A percentile compares a stretch with the other conserved stretches of the same genome.
These are phyloP conservation scores for Cenopis cana DNA, from an alignment of 2,888 invertebrate species.

Conservation along the genomic window DNA sequence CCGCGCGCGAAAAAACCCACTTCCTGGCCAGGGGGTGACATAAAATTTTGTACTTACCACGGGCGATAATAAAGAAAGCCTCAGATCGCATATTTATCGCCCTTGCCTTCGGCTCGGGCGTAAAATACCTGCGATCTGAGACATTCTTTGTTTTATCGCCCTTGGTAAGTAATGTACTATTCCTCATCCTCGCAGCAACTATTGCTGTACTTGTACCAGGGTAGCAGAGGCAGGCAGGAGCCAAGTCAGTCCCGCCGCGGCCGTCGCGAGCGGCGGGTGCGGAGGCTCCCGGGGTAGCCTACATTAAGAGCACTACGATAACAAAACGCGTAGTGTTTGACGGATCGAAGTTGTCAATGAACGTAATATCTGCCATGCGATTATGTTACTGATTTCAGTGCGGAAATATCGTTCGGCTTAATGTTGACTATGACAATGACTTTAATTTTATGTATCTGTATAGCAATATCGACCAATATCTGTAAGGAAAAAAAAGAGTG, in stretches of 20 bases:
- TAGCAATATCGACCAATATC: background rate
- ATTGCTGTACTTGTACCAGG: conserved; percentile 27
- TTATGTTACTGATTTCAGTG: conserved; percentile 10
- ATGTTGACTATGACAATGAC: too few relatives aligned
- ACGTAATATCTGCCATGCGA: conserved; percentile 23
- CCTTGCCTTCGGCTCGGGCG: too few relatives aligned
- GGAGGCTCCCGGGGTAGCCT: background rate
- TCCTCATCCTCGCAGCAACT: background rate
- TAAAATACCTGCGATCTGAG: too few relatives aligned
- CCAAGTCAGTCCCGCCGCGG: conserved; percentile 78
- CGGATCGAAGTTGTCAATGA: conserved; percentile 35
- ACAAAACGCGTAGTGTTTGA: conserved; percentile 3
- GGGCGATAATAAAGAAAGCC: too few relatives aligned
- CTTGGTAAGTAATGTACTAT: too few relatives aligned
- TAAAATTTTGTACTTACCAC: too few relatives aligned
- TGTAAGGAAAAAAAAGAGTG: background rate
- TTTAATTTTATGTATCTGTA: too few relatives aligned
- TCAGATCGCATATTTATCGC: too few relatives aligned
- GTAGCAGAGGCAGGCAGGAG: conserved; percentile 36
- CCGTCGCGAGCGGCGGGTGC: conserved; percentile 77
- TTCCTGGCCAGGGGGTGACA: too few relatives aligned
- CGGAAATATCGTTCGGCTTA: background rate
- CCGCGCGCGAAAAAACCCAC: too few relatives aligned
- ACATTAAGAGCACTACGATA: background rate
- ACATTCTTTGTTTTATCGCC: too few relatives aligned